phyloP scores from a whole-genome alignment of 2,797 vertebrate genomes.

The Microctenopoma lineatum region DNA sequence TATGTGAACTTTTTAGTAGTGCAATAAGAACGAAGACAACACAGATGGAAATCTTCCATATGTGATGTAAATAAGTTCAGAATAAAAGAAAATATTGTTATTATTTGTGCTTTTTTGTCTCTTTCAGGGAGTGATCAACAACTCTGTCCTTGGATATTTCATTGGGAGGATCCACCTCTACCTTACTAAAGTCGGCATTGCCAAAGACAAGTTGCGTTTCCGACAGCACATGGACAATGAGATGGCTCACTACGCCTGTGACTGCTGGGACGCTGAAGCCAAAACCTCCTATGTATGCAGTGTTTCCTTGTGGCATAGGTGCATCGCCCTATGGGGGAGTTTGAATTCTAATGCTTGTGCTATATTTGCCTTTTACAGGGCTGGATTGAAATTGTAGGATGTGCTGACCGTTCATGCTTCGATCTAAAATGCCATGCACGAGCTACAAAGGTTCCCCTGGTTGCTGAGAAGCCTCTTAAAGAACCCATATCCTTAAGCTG shows the following conservation, averaged over 20 bases:
- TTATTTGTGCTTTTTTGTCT: neutral
- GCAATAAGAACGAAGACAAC: too few species aligned
- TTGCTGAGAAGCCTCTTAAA: slow-evolving; percentile 96
- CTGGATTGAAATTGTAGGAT: slow-evolving; percentile 99
- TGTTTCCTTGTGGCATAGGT: neutral
- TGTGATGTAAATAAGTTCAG: too few species aligned
- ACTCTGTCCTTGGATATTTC: slow-evolving; percentile 98
- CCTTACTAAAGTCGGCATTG: slow-evolving; percentile 93
- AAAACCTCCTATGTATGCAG: slow-evolving; percentile 94
- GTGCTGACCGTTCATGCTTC: slow-evolving; percentile 96
- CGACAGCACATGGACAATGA: slow-evolving; percentile 99
- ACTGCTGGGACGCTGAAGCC: slow-evolving; percentile 98
- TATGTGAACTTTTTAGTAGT: too few species aligned
- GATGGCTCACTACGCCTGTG: slow-evolving; percentile 99
- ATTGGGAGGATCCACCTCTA: slow-evolving; percentile 99
- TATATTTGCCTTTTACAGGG: slow-evolving; percentile 81
- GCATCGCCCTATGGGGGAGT: neutral
- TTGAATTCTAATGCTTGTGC: neutral
- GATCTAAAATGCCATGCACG: slow-evolving; percentile 93
- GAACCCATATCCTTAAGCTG: slow-evolving; percentile 95
- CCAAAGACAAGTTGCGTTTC: slow-evolving; percentile 96
- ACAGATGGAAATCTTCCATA: too few species aligned
- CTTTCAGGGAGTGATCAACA: slow-evolving; percentile 94
- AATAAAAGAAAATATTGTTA: neutral
- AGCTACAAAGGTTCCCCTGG: slow-evolving; percentile 95